These are phyloP conservation scores for Myripristis murdjan DNA, from an alignment of 2,797 vertebrate genomes.

Conservation along the genomic window DNA sequence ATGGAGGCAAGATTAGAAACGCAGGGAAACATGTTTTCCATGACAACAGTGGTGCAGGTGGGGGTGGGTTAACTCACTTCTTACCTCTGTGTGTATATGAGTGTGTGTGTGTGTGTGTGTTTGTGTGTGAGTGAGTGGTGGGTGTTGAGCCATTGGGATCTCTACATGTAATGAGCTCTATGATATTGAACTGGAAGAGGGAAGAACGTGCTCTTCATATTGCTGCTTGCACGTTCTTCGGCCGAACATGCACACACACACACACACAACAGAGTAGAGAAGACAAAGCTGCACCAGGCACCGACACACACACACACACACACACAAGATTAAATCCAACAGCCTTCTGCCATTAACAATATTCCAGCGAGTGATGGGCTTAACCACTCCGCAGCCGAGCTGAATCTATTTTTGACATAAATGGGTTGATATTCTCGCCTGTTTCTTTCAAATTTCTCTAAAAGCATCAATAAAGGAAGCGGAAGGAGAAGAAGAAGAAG, in stretches of 20 bases:
- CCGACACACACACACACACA: neutral
- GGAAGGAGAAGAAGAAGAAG: constrained; percentile 24
- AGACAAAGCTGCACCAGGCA: neutral
- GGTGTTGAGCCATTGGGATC: constrained; percentile 43
- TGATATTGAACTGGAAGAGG: constrained; percentile 57
- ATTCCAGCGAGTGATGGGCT: constrained; percentile 22
- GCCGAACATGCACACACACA: neutral
- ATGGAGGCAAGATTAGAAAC: constrained; percentile 57
- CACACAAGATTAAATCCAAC: constrained; percentile 4
- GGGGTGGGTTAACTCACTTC: constrained; percentile 26
- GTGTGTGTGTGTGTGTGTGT: constrained; percentile 3
- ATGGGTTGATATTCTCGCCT: constrained; percentile 61
- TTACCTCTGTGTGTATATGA: neutral
- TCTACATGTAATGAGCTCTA: constrained; percentile 62
- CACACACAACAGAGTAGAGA: neutral
- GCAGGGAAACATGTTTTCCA: constrained; percentile 67
- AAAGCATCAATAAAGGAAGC: constrained; percentile 70
- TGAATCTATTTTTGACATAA: constrained; percentile 60
- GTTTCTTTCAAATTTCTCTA: constrained; percentile 62
- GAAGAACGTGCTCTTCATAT: constrained; percentile 42
- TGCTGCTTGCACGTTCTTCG: neutral
- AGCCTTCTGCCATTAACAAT: constrained; percentile 25
- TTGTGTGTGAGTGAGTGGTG: constrained; percentile 9
- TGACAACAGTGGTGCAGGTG: constrained; percentile 68
- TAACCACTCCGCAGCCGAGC: constrained; percentile 51